Base-by-base conservation (phyloP, 2,113 vertebrate species). In the Prietella phreatophila region DNA sequence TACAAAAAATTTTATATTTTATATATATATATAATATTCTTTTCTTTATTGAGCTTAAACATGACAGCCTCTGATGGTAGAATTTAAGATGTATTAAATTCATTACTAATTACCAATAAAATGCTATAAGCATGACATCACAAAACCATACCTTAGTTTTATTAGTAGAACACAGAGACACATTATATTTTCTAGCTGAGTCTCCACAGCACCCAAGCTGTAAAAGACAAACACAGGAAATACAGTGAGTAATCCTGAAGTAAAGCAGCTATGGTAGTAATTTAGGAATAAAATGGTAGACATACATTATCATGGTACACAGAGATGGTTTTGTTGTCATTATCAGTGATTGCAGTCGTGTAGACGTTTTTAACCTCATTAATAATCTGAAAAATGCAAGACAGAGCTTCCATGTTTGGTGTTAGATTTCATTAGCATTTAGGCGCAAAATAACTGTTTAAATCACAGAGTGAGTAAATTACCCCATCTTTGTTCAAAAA, bases 401-500 rank as follows among this genome's bases (percentile, higher is more conserved):
- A 71, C 63, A 67, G 22, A 65, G 61, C 47, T 55, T 17, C 30
- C 17, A 55, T 50, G 8, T 67, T 10, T n/a, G 20, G 20, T 67
- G 11, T 61, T 9, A 42, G 50, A 6, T 36, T 15, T 50, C 33
- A 10, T 75, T 11, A 25, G 42, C 42, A 65, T 63, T 9, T 30
- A 55, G 11, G 30, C 13, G 55, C 11, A 60, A 53, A 20, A 33
- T 71, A 8, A 55, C 47, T 81, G 22, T 2, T 27, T 6, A 22
- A 22, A 19, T 56, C 17, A 53, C 30, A 71, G 36, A 10, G 13
- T 20, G 17, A 15, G 4, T 73, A 7, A 58, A 58, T 85, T 93
- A 99, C 98, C 95, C 95, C 91, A 67, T 96, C 94, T 91, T 97
- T 99, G 94, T 97, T 97, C 89, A 99, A 89, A 92, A 99, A 98